Conservation (phyloP, 1,140 invertebrate genomes). For the Ceratoteleas bidentatus region DNA sequence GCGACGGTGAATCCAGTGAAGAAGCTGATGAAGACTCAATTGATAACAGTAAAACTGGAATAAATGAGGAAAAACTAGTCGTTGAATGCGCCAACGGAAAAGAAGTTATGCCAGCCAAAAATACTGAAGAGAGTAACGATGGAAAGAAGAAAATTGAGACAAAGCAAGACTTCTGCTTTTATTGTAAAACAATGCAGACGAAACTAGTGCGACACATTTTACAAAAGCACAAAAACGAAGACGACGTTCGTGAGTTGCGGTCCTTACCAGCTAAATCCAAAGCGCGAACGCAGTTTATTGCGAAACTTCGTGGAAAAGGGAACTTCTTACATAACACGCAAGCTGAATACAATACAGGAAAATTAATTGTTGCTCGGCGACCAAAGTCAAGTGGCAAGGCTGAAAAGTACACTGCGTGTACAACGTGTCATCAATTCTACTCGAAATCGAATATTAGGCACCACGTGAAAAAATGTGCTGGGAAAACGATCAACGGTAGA, state of each 20-base stretch:
- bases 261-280: no score
- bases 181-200: conserved; percentile 47
- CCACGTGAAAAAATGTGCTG: conserved; percentile 24
- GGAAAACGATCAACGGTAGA: conserved; percentile 7
- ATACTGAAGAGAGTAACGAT: no score
- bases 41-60: background rate
- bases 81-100: conserved; percentile 19
- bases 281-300: background rate
- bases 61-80: conserved; percentile 16
- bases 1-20: background rate
- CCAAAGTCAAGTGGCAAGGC: conserved; percentile 34
- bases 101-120: background rate
- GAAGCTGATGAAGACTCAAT: conserved; percentile 3
- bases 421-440: conserved; percentile 41
- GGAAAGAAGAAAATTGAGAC: background rate
- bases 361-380: conserved; percentile 58
- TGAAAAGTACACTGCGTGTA: conserved; percentile 36
- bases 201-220: conserved; percentile 53
- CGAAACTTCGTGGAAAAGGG: background rate
- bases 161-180: conserved; percentile 61
- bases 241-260: no score
- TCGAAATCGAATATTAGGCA: conserved; percentile 24
- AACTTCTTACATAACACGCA: background rate
- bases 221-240: no score
- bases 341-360: conserved; percentile 8